Evolutionary conservation across 1,140 invertebrate genomes (phyloP).

Genomic region (Latrodectus geometricus): DNA sequence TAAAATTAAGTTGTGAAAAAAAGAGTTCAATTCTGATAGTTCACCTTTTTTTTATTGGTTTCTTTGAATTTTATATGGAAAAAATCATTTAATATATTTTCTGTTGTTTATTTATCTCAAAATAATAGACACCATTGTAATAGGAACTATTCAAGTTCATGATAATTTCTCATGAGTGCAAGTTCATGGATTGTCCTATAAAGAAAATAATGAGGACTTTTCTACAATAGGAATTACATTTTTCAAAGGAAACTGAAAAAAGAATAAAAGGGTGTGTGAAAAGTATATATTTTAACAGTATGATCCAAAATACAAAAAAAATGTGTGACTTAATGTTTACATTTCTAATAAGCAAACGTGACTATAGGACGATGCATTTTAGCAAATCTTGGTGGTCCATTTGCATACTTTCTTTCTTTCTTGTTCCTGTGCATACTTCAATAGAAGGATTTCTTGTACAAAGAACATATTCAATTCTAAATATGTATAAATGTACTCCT

Average conservation of each 20-base stretch:
- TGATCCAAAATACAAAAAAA: no score
- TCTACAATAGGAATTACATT: no score
- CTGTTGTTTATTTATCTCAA: neutral
- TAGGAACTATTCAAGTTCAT: neutral
- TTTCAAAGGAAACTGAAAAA: no score
- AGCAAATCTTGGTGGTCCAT: neutral
- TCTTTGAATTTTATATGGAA: no score
- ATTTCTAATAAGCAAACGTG: no score
- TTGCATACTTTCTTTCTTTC: neutral
- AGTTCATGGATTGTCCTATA: no score
- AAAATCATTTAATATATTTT: neutral
- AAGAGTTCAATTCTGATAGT: neutral
- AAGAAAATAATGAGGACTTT: no score
- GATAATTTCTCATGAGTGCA: neutral
- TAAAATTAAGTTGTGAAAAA: neutral
- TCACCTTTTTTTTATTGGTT: neutral
- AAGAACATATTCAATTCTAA: neutral
- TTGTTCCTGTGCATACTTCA: neutral
- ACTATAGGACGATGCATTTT: neutral
- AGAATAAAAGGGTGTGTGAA: no score
- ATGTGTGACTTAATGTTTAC: no score
- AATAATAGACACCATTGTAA: neutral
- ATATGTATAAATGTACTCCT: slow-evolving; percentile 54
- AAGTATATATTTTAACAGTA: no score
- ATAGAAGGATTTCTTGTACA: neutral